Evolutionary conservation across 2,797 vertebrate species (phyloP).

Genomic region (Gambusia yucatana): DNA sequence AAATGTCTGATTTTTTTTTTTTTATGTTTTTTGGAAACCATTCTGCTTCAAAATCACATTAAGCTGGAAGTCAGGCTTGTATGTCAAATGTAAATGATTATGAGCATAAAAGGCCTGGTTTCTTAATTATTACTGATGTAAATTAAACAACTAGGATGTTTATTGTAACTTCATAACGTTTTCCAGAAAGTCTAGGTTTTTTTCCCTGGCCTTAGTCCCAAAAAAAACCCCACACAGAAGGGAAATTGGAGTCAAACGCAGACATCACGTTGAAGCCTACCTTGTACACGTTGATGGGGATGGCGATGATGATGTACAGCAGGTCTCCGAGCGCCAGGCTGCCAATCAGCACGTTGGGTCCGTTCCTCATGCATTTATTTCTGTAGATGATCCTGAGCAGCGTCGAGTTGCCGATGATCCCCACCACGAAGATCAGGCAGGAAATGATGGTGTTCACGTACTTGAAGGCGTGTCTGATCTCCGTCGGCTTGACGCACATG

Average conservation of each 20-base stretch:
- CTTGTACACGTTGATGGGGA: constrained; percentile 88
- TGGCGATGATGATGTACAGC: constrained; percentile 89
- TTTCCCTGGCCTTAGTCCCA: not conserved
- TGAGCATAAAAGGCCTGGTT: not conserved
- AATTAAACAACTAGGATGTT: not conserved
- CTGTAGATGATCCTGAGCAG: constrained; percentile 91
- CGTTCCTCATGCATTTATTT: constrained; percentile 93
- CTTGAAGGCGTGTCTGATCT: constrained; percentile 87
- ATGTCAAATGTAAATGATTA: not conserved
- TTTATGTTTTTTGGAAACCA: not conserved
- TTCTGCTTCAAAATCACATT: not conserved
- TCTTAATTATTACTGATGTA: not conserved
- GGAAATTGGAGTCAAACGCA: not conserved
- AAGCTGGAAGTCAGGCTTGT: not conserved
- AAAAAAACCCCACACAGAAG: not conserved
- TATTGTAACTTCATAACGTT: not conserved
- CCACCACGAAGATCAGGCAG: constrained; percentile 88
- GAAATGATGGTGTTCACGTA: constrained; percentile 90
- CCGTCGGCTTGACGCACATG: constrained; percentile 81
- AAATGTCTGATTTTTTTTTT: not conserved
- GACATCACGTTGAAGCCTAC: constrained; percentile 36
- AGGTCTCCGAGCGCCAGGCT: constrained; percentile 90
- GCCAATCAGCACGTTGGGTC: constrained; percentile 90
- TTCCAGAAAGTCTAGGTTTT: not conserved
- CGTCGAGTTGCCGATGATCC: constrained; percentile 90